Evolutionary conservation across 2,113 vertebrate genomes (phyloP).

Genomic region (Suncus etruscus): DNA sequence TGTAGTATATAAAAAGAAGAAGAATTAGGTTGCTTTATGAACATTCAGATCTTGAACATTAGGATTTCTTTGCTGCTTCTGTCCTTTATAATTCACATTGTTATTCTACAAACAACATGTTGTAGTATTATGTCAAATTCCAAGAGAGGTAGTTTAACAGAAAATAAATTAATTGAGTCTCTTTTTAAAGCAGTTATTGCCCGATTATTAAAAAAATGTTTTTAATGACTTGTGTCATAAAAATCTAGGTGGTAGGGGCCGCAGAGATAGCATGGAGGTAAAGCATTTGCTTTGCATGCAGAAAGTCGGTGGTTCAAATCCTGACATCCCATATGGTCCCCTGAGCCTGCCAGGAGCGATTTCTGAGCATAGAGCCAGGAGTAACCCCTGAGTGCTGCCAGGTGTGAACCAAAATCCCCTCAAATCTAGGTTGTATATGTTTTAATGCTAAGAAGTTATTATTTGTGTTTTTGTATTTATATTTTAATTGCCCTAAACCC

Average conservation of each 20-base stretch:
- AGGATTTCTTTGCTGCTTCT: neutral
- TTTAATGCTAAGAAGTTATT: constrained; percentile 56
- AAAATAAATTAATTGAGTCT: constrained; percentile 46
- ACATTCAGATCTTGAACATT: neutral
- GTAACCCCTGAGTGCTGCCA: too few species aligned
- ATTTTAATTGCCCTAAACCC: constrained; percentile 39
- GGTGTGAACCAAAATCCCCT: too few species aligned
- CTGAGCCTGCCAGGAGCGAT: too few species aligned
- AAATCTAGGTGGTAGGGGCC: neutral
- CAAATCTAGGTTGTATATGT: neutral
- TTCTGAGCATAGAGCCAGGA: too few species aligned
- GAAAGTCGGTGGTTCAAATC: too few species aligned
- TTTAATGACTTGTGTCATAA: constrained; percentile 48
- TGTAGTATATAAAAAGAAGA: neutral
- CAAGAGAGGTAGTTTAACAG: constrained; percentile 8
- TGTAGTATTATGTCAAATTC: neutral
- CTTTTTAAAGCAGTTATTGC: constrained; percentile 46
- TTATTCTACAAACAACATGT: constrained; percentile 39
- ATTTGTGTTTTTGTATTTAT: constrained; percentile 53
- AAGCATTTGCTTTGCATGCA: too few species aligned
- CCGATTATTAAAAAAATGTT: constrained; percentile 17
- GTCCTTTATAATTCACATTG: constrained; percentile 29
- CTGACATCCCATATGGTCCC: too few species aligned
- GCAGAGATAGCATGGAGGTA: too few species aligned
- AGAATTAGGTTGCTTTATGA: neutral